Evolutionary conservation across 2,888 invertebrate species (phyloP), one percentile per base, ranked within the genome.

Genomic region (Poecilus cupreus): DNA sequence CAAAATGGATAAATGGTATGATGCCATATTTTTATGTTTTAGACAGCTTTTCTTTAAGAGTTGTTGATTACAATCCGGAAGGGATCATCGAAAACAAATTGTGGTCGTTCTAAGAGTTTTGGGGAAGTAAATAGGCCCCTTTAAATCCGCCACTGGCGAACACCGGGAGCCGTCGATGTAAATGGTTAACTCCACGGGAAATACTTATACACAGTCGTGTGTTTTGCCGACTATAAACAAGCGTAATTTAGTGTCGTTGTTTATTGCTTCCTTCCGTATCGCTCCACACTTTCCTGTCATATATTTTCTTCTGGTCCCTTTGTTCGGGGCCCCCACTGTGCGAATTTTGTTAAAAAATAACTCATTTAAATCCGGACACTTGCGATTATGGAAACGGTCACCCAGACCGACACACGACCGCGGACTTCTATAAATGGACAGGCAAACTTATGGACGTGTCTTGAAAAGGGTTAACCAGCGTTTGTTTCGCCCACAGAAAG

Each of bases 201-300:
- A 79, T 79, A 79, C 68, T 79, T 79, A 79, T 43, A 78, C 68
- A 79, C 32, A 49, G 68, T 70, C 70, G 68, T 79, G 77, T 77
- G 70, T 79, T 79, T 79, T 79, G 43, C 68, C 32, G 79, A 70
- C 79, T 70, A 79, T 79, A 79, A 79, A 79, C 79, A 68, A 79
- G 79, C 68, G 70, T 79, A 79, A 79, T 79, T 79, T 79, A 79
- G 68, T 79, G 79, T 79, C 49, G 79, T 79, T 79, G 79, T 79
- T 79, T 79, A 79, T 79, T 79, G 70, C 60, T 79, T 79, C 79
- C 79, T 79, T 79, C 79, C 79, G 79, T 46, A 79, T 79, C 70
- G 68, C 49, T 79, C 70, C 79, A 79, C 79, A 79, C 68, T 79
- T 79, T 79, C 79, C 79, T 77, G 79, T 79, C 70, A 79, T 79